Evolutionary conservation across 2,888 invertebrate species (phyloP).

Genomic region (Hydrotaea diabolus): DNA sequence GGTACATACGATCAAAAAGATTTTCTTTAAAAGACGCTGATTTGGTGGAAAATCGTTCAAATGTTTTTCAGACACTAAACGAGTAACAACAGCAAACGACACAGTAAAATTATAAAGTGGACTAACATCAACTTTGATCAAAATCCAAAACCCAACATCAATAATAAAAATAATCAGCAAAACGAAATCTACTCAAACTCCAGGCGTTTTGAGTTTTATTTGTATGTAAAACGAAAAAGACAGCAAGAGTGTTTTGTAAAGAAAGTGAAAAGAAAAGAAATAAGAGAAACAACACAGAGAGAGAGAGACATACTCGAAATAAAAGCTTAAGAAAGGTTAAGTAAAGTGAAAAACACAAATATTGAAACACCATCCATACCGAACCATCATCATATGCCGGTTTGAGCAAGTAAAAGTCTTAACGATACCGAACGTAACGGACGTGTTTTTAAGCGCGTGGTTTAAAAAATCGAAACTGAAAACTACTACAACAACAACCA

Average conservation of each 20-base stretch:
- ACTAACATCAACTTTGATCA: neutral
- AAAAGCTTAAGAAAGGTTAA: conserved; percentile 57
- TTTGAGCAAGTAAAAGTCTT: conserved; percentile 66
- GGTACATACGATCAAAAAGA: conserved; percentile 45
- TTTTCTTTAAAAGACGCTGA: conserved; percentile 76
- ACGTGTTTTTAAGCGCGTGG: conserved; percentile 53
- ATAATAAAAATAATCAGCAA: conserved; percentile 6
- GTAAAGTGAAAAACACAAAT: conserved; percentile 51
- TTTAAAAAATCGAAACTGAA: conserved; percentile 4
- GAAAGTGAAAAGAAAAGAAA: conserved; percentile 61
- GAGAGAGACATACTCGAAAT: too few species aligned
- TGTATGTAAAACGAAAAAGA: neutral
- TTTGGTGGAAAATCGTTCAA: conserved; percentile 70
- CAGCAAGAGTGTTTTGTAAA: conserved; percentile 28
- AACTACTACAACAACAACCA: neutral
- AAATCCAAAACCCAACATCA: neutral
- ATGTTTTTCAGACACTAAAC: conserved; percentile 74
- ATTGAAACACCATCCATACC: conserved; percentile 17
- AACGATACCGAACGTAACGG: conserved; percentile 60
- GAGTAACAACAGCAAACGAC: conserved; percentile 68
- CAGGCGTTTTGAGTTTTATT: conserved; percentile 39
- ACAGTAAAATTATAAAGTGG: conserved; percentile 25
- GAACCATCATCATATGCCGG: conserved; percentile 55
- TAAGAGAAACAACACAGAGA: conserved; percentile 60
- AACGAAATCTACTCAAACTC: conserved; percentile 37